A percentile compares a stretch with the other conserved stretches of the same genome.
Evolutionary conservation across 2,888 invertebrate species (phyloP).

Genomic region (Tyria jacobaeae): DNA sequence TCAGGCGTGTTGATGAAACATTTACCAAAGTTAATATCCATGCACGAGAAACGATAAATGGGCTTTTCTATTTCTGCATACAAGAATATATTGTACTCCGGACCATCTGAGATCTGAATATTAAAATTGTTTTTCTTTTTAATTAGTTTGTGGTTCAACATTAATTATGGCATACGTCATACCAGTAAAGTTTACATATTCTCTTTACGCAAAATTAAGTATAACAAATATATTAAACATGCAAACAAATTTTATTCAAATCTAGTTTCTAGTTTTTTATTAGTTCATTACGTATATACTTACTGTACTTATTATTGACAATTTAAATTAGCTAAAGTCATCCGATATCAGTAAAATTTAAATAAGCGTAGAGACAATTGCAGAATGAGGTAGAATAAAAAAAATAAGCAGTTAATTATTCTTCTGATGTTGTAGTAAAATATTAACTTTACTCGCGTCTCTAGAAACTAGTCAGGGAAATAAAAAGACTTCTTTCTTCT

Average conservation of each 20-base stretch:
- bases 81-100: conserved; percentile 86
- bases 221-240: not conserved
- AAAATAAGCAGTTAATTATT: too few relatives aligned
- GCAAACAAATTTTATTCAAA: too few relatives aligned
- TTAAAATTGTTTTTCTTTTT: not conserved
- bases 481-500: too few relatives aligned
- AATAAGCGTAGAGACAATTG: too few relatives aligned
- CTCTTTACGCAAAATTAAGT: not conserved
- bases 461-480: too few relatives aligned
- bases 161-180: not conserved
- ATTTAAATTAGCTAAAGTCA: not conserved
- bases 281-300: not conserved
- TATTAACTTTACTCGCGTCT: too few relatives aligned
- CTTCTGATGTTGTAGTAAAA: too few relatives aligned
- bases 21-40: conserved; percentile 88
- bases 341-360: too few relatives aligned
- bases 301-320: not conserved
- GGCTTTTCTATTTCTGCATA: conserved; percentile 87
- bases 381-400: too few relatives aligned
- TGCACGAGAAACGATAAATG: conserved; percentile 87
- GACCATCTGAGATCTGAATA: conserved; percentile 88
- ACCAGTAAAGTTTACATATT: too few relatives aligned
- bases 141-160: too few relatives aligned
- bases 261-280: too few relatives aligned
- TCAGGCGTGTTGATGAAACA: conserved; percentile 87